These are phyloP conservation scores for Amphiprion clarkii DNA, from an alignment of 2,797 vertebrate species.

Conservation along the genomic window DNA sequence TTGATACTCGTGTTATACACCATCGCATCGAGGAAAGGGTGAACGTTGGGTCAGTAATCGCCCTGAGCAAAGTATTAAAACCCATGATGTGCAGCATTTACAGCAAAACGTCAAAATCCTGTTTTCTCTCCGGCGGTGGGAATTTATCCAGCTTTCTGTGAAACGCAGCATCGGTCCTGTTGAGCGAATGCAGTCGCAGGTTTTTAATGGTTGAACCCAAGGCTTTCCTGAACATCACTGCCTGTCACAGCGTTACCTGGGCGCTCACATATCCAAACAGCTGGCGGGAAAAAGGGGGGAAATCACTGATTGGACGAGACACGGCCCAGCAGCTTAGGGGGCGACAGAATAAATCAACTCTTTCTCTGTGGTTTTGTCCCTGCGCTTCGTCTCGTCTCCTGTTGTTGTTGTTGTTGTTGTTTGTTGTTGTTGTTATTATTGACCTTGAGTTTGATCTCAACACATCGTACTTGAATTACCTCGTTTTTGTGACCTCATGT, in stretches of 20 bases:
- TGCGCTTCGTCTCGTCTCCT: conserved; percentile 81
- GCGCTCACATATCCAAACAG: conserved; percentile 72
- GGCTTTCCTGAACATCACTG: conserved; percentile 53
- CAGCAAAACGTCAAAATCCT: too few species aligned
- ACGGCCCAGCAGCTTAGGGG: conserved; percentile 64
- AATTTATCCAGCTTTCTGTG: conserved; percentile 19
- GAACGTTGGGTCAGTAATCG: not conserved
- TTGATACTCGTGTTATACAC: too few species aligned
- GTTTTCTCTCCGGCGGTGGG: not conserved
- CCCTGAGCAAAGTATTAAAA: not conserved
- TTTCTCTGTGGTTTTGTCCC: conserved; percentile 77
- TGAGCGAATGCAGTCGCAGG: conserved; percentile 26
- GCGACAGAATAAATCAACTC: conserved; percentile 78
- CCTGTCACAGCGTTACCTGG: conserved; percentile 48
- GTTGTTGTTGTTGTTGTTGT: not conserved
- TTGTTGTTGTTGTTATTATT: conserved; percentile 67
- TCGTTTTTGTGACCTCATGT: conserved; percentile 96
- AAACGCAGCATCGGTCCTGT: conserved; percentile 53
- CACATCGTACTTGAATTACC: conserved; percentile 99
- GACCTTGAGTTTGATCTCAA: conserved; percentile 88
- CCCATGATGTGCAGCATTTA: not conserved
- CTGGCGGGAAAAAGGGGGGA: conserved; percentile 39
- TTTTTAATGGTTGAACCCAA: conserved; percentile 37
- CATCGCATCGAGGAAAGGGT: not conserved
- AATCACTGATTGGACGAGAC: conserved; percentile 71